Evolutionary conservation across 2,888 invertebrate genomes (phyloP).

Genomic region (Tipula unca): DNA sequence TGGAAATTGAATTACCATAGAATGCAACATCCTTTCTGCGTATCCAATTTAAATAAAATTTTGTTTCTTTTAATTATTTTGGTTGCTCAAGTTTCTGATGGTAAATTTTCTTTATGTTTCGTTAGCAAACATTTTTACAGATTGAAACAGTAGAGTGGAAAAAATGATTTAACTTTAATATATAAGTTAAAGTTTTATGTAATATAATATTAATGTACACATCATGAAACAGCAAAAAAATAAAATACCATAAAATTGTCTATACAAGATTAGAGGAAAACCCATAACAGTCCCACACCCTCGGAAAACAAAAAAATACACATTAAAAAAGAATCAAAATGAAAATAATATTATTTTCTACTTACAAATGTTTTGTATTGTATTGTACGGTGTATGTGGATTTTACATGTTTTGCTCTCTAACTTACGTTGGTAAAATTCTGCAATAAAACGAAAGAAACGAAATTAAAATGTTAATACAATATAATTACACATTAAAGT

Average conservation of each 20-base stretch:
- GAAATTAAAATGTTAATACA: not conserved
- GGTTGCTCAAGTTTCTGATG: too few species aligned
- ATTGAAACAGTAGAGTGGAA: too few species aligned
- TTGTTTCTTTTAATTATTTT: too few species aligned
- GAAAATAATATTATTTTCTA: not conserved
- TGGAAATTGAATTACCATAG: too few species aligned
- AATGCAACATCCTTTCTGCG: too few species aligned
- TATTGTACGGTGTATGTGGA: not conserved
- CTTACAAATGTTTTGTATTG: not conserved
- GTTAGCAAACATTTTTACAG: too few species aligned
- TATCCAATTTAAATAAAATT: too few species aligned
- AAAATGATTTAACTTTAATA: not conserved
- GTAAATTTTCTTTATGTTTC: too few species aligned
- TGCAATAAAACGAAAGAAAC: not conserved
- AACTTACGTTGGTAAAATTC: not conserved
- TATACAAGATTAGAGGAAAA: not conserved
- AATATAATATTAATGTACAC: not conserved
- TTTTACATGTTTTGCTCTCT: not conserved
- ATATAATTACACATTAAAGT: not conserved
- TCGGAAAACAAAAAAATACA: not conserved
- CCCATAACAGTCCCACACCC: not conserved
- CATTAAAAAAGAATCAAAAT: not conserved
- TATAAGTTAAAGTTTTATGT: too few species aligned
- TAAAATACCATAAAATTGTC: not conserved
- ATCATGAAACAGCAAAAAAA: not conserved